A percentile compares a stretch with the other conserved stretches of the same genome.
phyloP scores from a whole-genome alignment of 2,888 invertebrate species.

The Calameuta idolon region DNA sequence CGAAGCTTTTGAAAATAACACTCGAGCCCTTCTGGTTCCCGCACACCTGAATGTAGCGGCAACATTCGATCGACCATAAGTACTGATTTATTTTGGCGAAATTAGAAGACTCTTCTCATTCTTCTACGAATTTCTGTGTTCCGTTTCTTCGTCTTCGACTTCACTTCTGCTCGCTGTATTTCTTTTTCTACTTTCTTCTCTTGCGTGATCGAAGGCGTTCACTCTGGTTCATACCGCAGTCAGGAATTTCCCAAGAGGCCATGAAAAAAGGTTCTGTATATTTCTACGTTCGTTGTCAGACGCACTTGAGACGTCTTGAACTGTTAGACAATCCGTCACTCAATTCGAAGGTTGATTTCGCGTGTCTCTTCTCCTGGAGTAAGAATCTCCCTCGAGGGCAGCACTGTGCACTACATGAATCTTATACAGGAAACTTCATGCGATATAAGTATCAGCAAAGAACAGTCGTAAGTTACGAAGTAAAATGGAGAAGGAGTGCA shows the following conservation, averaged over 20 bases:
- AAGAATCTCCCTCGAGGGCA: not conserved
- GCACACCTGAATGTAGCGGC: not conserved
- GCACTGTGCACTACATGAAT: not conserved
- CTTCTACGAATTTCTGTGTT: too few relatives aligned
- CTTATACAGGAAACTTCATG: not conserved
- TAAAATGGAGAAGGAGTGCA: not conserved
- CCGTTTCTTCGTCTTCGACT: conserved; percentile 13
- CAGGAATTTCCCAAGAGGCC: not conserved
- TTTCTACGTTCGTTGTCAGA: not conserved
- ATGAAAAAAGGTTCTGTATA: not conserved
- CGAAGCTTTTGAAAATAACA: not conserved
- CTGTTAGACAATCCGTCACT: not conserved
- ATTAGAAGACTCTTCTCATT: not conserved
- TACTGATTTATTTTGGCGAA: not conserved
- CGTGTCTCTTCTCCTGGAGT: not conserved
- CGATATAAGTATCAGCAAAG: not conserved
- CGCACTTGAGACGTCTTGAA: not conserved
- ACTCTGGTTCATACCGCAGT: not conserved
- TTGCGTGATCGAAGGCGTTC: conserved; percentile 9
- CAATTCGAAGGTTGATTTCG: not conserved
- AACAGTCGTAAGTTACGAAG: not conserved
- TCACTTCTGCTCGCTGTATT: not conserved
- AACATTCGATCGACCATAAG: not conserved
- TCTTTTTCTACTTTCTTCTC: not conserved
- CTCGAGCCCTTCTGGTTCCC: not conserved